Conservation (phyloP, 2,113 vertebrate species). For the Aegotheles bennettii region DNA sequence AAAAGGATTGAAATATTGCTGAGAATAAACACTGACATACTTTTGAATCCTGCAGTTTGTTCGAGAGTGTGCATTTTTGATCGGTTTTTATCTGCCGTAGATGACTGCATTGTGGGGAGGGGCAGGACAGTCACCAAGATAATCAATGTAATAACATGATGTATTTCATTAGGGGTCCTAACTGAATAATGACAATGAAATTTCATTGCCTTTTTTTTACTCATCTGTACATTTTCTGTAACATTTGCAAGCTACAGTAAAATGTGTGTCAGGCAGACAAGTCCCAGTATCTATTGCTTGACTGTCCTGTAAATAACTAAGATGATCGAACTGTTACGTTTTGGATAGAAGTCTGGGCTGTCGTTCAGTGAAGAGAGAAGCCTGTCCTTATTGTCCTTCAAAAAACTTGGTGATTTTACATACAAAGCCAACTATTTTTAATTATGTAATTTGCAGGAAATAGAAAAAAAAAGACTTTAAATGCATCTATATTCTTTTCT, state of each 20-base stretch:
- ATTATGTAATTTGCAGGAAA: neutral
- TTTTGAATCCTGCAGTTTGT: neutral
- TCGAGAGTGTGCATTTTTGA: neutral
- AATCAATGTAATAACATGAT: constrained; percentile 26
- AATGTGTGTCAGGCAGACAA: neutral
- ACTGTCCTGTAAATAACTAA: constrained; percentile 10
- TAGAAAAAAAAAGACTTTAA: neutral
- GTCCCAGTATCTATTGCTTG: neutral
- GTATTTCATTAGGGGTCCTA: constrained; percentile 9
- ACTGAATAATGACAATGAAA: constrained; percentile 3
- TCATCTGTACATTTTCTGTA: neutral
- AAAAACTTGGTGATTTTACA: neutral
- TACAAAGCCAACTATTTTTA: neutral
- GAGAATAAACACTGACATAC: neutral
- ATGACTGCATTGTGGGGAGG: constrained; percentile 56
- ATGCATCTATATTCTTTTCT: neutral
- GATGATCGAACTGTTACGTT: neutral
- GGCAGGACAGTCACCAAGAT: neutral
- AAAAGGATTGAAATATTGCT: neutral
- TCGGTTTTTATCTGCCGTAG: neutral
- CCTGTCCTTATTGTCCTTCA: neutral
- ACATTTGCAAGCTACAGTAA: neutral
- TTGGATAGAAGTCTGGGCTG: neutral
- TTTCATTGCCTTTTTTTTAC: neutral
- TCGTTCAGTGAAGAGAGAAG: neutral